These are phyloP conservation scores for Barbus barbus DNA, from an alignment of 2,113 vertebrate genomes.

Conservation along the genomic window DNA sequence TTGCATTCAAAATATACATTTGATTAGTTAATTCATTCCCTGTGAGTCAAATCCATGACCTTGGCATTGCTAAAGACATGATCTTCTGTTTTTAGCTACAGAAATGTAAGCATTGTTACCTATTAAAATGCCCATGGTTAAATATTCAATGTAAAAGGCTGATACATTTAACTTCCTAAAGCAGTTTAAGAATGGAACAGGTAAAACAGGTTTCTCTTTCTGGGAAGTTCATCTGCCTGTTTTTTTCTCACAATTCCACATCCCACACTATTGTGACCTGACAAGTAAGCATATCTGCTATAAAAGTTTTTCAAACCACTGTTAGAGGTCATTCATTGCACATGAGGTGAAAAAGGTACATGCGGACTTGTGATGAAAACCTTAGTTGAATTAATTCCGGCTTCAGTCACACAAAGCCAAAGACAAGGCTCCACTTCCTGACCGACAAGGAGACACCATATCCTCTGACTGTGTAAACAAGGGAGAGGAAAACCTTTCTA, in stretches of 20 bases:
- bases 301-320: conserved; percentile 11
- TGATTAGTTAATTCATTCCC: background rate
- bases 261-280: background rate
- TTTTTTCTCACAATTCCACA: conserved; percentile 39
- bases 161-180: conserved; percentile 41
- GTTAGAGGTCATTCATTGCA: conserved; percentile 37
- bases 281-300: conserved; percentile 13
- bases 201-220: conserved; percentile 47
- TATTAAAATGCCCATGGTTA: background rate
- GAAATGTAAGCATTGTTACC: no score
- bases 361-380: conserved; percentile 5
- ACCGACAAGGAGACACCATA: background rate
- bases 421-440: background rate
- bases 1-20: background rate
- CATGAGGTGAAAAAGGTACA: background rate
- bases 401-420: conserved; percentile 10
- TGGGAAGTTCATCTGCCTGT: conserved; percentile 24
- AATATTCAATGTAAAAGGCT: background rate
- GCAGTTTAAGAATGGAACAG: conserved; percentile 35
- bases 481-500: background rate
- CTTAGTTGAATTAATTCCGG: background rate
- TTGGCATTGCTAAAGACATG: no score
- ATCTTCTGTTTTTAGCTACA: no score
- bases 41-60: no score
- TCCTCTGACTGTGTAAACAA: conserved; percentile 7